phyloP scores from a whole-genome alignment of 2,113 vertebrate species.

The Etia nguti region DNA sequence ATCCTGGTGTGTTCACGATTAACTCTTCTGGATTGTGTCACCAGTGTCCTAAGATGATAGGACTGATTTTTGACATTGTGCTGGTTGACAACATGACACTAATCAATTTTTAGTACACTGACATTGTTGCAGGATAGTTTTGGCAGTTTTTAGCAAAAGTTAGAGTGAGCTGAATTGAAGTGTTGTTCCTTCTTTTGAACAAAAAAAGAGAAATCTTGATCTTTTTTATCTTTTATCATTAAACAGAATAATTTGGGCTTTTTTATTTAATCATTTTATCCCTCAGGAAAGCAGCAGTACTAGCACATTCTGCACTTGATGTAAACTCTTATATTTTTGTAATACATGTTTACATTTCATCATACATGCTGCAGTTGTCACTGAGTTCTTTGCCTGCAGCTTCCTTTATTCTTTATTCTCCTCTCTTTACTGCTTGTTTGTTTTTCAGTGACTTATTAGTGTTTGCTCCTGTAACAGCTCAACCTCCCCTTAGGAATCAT shows the following conservation, averaged over 20 bases:
- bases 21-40: background rate
- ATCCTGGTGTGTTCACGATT: background rate
- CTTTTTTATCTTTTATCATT: background rate
- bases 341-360: background rate
- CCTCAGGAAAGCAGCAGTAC: background rate
- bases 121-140: background rate
- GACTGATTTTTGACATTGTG: background rate
- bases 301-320: background rate
- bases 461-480: conserved; percentile 34
- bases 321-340: background rate
- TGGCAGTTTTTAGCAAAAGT: background rate
- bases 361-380: background rate
- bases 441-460: conserved; percentile 20
- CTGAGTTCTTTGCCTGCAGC: background rate
- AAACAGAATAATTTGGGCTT: background rate
- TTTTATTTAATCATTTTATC: background rate
- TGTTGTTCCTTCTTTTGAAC: background rate
- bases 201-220: background rate
- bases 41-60: background rate
- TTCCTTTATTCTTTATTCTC: background rate
- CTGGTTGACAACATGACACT: background rate
- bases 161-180: background rate
- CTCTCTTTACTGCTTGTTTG: conserved; percentile 6
- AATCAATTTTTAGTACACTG: background rate
- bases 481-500: conserved; percentile 14